Evolutionary conservation across 2,797 vertebrate genomes (phyloP).

Genomic region (Melanotaenia maccullochi): DNA sequence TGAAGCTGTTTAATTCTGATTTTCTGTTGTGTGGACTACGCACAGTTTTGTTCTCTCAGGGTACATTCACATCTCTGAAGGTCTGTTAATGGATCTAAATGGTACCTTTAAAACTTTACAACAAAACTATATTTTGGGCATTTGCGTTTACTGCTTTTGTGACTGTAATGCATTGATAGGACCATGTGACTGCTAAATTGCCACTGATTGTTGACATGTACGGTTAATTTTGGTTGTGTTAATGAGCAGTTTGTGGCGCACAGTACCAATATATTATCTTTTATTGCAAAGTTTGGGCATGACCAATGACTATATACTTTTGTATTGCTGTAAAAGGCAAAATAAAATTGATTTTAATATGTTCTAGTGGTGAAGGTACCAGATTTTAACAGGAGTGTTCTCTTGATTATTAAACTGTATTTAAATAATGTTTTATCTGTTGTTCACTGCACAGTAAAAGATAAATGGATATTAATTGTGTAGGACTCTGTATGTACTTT

Average conservation of each 20-base stretch:
- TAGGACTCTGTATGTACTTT: constrained; percentile 38
- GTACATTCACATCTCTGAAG: constrained; percentile 39
- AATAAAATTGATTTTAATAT: constrained; percentile 7
- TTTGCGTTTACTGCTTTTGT: constrained; percentile 44
- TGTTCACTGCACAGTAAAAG: constrained; percentile 48
- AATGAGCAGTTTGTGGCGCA: constrained; percentile 24
- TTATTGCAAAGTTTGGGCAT: constrained; percentile 29
- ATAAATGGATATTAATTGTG: constrained; percentile 41
- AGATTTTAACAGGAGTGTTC: constrained; percentile 16
- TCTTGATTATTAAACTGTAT: constrained; percentile 40
- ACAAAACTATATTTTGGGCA: constrained; percentile 25
- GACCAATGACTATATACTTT: constrained; percentile 18
- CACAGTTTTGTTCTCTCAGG: constrained; percentile 69
- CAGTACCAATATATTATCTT: constrained; percentile 30
- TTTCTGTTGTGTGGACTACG: constrained; percentile 32
- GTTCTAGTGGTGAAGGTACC: constrained; percentile 12
- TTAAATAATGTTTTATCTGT: constrained; percentile 24
- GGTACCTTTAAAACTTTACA: constrained; percentile 43
- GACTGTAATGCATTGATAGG: constrained; percentile 24
- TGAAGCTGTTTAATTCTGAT: constrained; percentile 31
- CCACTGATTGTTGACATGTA: constrained; percentile 5
- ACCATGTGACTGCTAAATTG: constrained; percentile 18
- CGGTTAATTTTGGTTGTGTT: constrained; percentile 35
- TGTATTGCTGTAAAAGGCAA: constrained; percentile 19
- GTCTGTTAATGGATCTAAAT: constrained; percentile 18